phyloP scores from a whole-genome alignment of 2,113 vertebrate species.

The Psilopsiagon aurifrons region DNA sequence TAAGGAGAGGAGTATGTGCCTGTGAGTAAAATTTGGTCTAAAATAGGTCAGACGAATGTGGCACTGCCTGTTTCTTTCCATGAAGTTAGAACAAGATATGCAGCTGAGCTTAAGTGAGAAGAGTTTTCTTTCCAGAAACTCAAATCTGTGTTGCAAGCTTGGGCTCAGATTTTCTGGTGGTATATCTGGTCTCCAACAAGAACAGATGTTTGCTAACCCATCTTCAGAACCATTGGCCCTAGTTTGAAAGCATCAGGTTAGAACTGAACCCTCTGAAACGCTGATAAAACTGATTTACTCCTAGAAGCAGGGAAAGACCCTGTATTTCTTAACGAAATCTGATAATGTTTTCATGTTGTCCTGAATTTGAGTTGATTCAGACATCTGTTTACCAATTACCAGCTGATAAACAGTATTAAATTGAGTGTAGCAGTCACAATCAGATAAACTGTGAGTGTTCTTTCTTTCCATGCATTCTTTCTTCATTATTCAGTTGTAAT shows the following conservation, averaged over 20 bases:
- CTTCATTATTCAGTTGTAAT: not conserved
- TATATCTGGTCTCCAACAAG: not conserved
- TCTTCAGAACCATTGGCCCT: not conserved
- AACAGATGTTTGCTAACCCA: not conserved
- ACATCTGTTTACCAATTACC: not conserved
- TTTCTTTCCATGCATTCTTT: not conserved
- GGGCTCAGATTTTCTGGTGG: not conserved
- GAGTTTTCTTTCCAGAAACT: not conserved
- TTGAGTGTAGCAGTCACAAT: rapidly evolving
- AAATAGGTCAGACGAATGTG: not conserved
- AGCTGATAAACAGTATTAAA: not conserved
- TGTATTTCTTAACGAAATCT: not conserved
- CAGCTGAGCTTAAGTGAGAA: not conserved
- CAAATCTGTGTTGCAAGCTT: not conserved
- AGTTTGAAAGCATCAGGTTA: not conserved
- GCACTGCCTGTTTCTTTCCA: not conserved
- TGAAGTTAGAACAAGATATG: not conserved
- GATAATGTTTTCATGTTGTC: not conserved
- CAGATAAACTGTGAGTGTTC: not conserved
- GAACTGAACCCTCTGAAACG: not conserved
- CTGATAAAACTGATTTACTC: not conserved
- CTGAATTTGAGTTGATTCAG: not conserved
- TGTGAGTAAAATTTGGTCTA: not conserved
- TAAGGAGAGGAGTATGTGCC: not conserved
- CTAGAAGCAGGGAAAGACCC: not conserved